Percentiles rank a stretch among this genome's conserved stretches.
phyloP scores from a whole-genome alignment of 2,888 invertebrate species.

The Mimachlamys varia region DNA sequence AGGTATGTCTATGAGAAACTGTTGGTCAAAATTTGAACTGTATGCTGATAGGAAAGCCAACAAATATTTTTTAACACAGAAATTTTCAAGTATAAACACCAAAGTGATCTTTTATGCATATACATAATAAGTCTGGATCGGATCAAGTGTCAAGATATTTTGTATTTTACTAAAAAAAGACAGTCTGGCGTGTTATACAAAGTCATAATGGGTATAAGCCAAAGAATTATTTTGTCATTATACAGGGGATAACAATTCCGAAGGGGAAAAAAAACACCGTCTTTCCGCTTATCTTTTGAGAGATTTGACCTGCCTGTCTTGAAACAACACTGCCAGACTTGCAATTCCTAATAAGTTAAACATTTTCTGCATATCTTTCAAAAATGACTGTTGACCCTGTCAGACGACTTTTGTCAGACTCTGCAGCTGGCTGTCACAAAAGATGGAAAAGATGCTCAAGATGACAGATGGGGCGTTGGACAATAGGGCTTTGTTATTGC shows the following conservation, averaged over 20 bases:
- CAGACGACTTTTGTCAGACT: conserved; percentile 25
- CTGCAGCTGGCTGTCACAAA: conserved; percentile 36
- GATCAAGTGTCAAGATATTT: not conserved
- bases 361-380: conserved; percentile 34
- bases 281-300: not conserved
- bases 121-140: not conserved
- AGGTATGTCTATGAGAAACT: too few relatives aligned
- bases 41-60: too few relatives aligned
- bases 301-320: not conserved
- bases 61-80: too few relatives aligned
- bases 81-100: too few relatives aligned
- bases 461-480: conserved; percentile 36
- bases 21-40: too few relatives aligned
- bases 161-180: not conserved
- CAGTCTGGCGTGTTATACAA: not conserved
- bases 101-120: too few relatives aligned
- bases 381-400: conserved; percentile 34
- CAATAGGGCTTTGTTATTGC: conserved; percentile 28
- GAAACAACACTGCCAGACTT: not conserved
- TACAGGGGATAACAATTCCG: not conserved
- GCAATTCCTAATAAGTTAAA: not conserved
- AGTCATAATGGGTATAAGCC: not conserved
- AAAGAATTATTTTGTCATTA: not conserved
- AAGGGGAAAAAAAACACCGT: not conserved
- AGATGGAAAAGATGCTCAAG: conserved; percentile 34